These are phyloP conservation scores for Sebastes minor DNA, from an alignment of 2,797 vertebrate genomes.

Conservation along the genomic window DNA sequence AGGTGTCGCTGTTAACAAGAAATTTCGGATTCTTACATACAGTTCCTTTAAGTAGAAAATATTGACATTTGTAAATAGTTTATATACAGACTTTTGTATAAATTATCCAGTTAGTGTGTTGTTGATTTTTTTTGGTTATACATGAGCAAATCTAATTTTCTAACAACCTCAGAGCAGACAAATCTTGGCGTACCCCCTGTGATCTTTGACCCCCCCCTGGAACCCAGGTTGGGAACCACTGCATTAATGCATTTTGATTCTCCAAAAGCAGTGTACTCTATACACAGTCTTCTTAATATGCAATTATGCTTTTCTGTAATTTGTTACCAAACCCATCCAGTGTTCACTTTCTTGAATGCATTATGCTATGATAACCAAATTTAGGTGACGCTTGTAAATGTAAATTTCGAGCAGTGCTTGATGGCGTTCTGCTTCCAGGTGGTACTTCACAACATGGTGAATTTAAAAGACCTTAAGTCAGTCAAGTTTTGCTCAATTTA, in stretches of 20 bases:
- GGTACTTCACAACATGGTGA: not conserved
- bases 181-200: too few relatives aligned
- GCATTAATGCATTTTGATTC: not conserved
- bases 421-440: not conserved
- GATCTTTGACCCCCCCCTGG: too few relatives aligned
- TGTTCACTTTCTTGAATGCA: not conserved
- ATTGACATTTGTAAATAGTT: too few relatives aligned
- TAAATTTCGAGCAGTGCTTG: not conserved
- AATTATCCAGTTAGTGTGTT: too few relatives aligned
- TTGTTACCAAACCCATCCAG: not conserved
- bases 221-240: too few relatives aligned
- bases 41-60: too few relatives aligned
- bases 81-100: too few relatives aligned
- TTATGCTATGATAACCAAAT: not conserved
- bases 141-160: too few relatives aligned
- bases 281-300: not conserved
- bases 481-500: not conserved
- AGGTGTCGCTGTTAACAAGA: too few relatives aligned
- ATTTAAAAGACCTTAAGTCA: not conserved
- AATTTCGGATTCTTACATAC: too few relatives aligned
- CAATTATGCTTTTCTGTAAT: not conserved
- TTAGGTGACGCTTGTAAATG: not conserved
- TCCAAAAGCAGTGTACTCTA: not conserved
- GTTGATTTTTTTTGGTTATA: too few relatives aligned
- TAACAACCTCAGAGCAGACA: too few relatives aligned